A percentile compares a stretch with the other conserved stretches of the same genome.
Conservation (phyloP, 2,888 invertebrate genomes). For the Ischnus inquisitorius region DNA sequence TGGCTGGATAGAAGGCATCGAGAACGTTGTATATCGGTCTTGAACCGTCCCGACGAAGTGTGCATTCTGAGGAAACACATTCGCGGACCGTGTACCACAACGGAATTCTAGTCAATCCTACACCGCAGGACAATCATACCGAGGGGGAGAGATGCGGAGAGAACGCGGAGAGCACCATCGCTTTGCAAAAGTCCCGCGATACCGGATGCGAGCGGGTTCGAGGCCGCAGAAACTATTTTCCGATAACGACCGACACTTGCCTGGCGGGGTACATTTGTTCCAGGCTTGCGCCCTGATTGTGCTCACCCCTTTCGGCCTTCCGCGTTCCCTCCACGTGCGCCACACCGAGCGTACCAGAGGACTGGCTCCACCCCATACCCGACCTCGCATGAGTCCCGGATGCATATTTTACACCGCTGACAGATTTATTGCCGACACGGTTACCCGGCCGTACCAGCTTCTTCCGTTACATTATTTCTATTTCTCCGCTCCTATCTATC, state of each 20-base stretch:
- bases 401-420: conserved; percentile 82
- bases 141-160: conserved; percentile 28
- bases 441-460: conserved; percentile 76
- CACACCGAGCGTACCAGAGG: conserved; percentile 33
- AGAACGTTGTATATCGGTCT: neutral
- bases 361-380: conserved; percentile 10
- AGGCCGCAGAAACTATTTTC: conserved; percentile 81
- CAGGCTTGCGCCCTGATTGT: conserved; percentile 81
- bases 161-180: conserved; percentile 25
- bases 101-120: conserved; percentile 19
- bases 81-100: conserved; percentile 20
- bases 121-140: conserved; percentile 26
- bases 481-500: conserved; percentile 67
- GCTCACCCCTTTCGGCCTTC: conserved; percentile 71
- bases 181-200: conserved; percentile 49
- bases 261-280: conserved; percentile 80
- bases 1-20: neutral
- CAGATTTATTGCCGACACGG: conserved; percentile 82
- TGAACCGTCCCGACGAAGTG: conserved; percentile 11
- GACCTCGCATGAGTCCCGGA: conserved; percentile 71
- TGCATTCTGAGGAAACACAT: conserved; percentile 43
- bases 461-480: conserved; percentile 77
- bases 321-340: conserved; percentile 50
- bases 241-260: conserved; percentile 81
- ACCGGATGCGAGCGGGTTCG: conserved; percentile 67